phyloP scores from a whole-genome alignment of 2,888 invertebrate genomes.

The Nymphalis polychloros region DNA sequence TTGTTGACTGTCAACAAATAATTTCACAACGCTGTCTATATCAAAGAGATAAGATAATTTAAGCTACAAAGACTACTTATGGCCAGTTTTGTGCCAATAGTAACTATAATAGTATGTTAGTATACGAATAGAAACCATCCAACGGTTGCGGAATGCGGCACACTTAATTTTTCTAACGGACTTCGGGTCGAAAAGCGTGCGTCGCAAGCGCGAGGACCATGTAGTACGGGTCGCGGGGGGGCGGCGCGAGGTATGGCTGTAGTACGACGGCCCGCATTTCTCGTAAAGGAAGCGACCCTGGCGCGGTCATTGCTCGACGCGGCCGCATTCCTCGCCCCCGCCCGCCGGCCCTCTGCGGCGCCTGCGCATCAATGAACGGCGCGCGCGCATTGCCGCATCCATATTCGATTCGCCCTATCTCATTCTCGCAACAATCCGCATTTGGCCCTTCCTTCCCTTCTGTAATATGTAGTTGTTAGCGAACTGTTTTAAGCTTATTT shows the following conservation, averaged over 20 bases:
- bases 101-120: slow-evolving; percentile 29
- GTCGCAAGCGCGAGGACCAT: slow-evolving; percentile 65
- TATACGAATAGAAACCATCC: slow-evolving; percentile 62
- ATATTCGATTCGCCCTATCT: slow-evolving; percentile 57
- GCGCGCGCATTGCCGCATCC: slow-evolving; percentile 60
- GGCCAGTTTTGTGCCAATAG: slow-evolving; percentile 32
- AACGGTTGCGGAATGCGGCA: slow-evolving; percentile 75
- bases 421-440: slow-evolving; percentile 53
- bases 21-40: neutral
- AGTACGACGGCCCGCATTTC: slow-evolving; percentile 79
- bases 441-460: slow-evolving; percentile 45
- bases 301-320: slow-evolving; percentile 81
- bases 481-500: slow-evolving; percentile 6
- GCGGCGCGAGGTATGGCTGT: slow-evolving; percentile 63
- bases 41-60: slow-evolving; percentile 18
- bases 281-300: slow-evolving; percentile 82
- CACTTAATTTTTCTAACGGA: slow-evolving; percentile 81
- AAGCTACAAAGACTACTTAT: neutral
- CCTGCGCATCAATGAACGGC: slow-evolving; percentile 80
- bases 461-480: slow-evolving; percentile 32
- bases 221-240: slow-evolving; percentile 63
- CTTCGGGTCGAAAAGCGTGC: slow-evolving; percentile 77
- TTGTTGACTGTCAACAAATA: neutral
- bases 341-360: slow-evolving; percentile 59
- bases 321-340: slow-evolving; percentile 77